Evolutionary conservation across 2,113 vertebrate genomes (phyloP).

Genomic region (Mormyrus iriodes): DNA sequence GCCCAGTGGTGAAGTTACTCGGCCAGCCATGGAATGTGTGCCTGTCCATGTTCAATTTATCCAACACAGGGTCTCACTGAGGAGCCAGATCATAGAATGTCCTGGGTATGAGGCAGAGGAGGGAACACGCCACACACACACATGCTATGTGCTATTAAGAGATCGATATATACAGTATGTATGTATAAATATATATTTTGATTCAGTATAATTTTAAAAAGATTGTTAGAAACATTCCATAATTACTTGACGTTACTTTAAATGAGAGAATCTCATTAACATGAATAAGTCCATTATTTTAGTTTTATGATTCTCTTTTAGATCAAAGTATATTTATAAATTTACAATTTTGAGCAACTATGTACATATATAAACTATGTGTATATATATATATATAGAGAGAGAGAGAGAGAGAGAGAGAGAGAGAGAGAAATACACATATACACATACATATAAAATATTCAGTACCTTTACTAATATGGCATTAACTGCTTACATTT

Average conservation of each 20-base stretch:
- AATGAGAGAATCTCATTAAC: neutral
- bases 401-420: no score
- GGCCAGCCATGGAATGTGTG: neutral
- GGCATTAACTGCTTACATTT: neutral
- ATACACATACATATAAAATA: neutral
- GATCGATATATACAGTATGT: neutral
- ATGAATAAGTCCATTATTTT: neutral
- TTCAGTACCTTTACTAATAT: neutral
- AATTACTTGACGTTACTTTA: neutral
- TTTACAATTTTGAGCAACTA: no score
- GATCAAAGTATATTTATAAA: no score
- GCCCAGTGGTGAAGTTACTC: neutral
- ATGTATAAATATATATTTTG: no score
- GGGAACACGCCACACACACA: no score
- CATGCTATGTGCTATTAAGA: no score
- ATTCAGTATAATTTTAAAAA: neutral
- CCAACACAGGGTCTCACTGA: no score
- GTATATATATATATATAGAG: neutral
- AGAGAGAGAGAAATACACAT: no score
- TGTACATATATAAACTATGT: no score
- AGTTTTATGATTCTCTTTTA: no score
- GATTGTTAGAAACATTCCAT: neutral
- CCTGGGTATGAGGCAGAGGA: no score
- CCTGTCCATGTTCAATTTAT: neutral
- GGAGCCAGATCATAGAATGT: no score